Base-by-base conservation (phyloP, 1,140 invertebrate genomes). In the Hyposmocoma kahamanoa region DNA sequence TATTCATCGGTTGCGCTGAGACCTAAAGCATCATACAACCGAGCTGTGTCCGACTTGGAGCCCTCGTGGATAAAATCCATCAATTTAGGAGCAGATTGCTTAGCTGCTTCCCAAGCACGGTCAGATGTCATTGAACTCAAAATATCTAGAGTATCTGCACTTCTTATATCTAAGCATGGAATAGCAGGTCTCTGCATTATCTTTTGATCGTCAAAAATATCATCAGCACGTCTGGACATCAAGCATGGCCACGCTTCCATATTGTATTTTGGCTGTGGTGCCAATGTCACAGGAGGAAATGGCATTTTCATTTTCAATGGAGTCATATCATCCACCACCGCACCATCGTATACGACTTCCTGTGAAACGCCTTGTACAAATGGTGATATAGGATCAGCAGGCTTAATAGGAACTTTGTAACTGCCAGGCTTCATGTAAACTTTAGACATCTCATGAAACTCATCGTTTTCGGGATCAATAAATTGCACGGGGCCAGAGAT, bases 351-450 rank as follows among this genome's bases (percentile, higher is more conserved):
- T 2, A 52, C 28, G 6, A 62, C 38, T 15, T 84, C 78, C 51
- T 71, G 72, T n/a, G 73, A 46, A 38, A 46, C 32, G 20, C 55
- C 56, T 54, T 67, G 69, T 2, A 71, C 19, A 53, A 83, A 82
- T 8, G 72, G 44, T 24, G 69, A 53, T 10, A 69, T 47, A 28
- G 72, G 61, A 62, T 85, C 75, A 24, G 77, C 56, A 42, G 80
- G 79, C 44, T 86, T 87, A 56, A 84, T 86, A 8, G 82, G 82
- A n/a, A 87, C 80, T 61, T 86, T 84, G 38, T 87, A 87, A 51
- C 84, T 87, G 18, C 84, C 84, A 43, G 84, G 84, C 52, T 86
- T 84, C 82, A 87, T 87, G 61, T 87, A 87, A 15, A 84, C 82
- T 69, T 84, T 86, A 19, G 80, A 76, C 59, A 83, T 80, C 65